Base-by-base conservation (phyloP, 2,113 vertebrate genomes). In the Periophthalmodon schlosseri region DNA sequence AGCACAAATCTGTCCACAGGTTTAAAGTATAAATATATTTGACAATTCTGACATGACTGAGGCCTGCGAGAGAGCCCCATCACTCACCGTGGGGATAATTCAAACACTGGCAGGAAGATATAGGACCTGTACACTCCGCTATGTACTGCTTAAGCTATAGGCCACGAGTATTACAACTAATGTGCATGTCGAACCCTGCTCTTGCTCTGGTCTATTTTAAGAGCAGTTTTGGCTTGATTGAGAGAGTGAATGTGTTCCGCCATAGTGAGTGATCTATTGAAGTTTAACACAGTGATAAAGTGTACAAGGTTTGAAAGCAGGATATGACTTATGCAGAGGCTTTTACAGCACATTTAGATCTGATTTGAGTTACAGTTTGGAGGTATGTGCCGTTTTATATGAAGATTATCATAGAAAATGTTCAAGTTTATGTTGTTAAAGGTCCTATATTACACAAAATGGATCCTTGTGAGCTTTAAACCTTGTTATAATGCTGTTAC, bases 1-100 rank as follows among this genome's bases (percentile, higher is more conserved):
- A 2, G 54, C 78, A 86, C 65, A 80, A 85, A 84, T 83, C 76
- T 79, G 69, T 68, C 63, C 66, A 47, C 21, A 85, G 66, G 71
- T 57, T 82, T 68, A 72, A 78, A 71, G 72, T 77, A 77, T 73
- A 79, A 78, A 86, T 74, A 78, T 18, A 11, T 24, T 63, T 71
- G 74, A 24, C 63, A 47, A 60, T 58, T 65, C 70, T 61, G 68
- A 64, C 47, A 24, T 7, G 64, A 63, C 74, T 67, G 77, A 72
- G 75, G 76, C 46, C 15, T 50, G 8, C 33, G 68, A 15, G 36
- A 39, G 39, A 67, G 68, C 9, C 52, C 61, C 49, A 76, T 76
- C 69, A 68, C 50, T 61, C 52, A 54, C 21, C 57, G 20, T n/a
- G 36, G 64, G 49, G 20, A 65, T 74, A 54, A 69, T 54, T 83